Base-by-base conservation (phyloP, 2,113 vertebrate species). In the Ceyx margarethae region DNA sequence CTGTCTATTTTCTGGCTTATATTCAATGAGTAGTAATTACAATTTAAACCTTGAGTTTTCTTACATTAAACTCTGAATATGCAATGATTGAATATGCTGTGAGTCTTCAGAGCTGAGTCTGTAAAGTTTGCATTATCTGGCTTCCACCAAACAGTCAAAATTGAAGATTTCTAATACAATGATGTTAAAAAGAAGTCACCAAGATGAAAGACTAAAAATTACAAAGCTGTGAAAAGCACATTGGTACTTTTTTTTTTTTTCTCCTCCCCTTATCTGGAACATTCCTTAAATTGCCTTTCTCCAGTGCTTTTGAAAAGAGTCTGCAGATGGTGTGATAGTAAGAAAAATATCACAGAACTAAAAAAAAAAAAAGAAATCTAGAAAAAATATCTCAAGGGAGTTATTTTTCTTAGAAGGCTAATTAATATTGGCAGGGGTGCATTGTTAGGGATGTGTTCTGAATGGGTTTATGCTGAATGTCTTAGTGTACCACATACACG, bases 401-500 rank as follows among this genome's bases (percentile, higher is more conserved):
- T 21, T 21, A 17, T 68, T 65, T 87, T 66, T 62, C 37, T 15
- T 73, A 42, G 5, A 69, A 33, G 14, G 2, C 43, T 78, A 37
- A 64, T 81, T 91, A 71, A 56, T 71, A 46, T 33, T 87, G 87
- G 12, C 81, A 83, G 48, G 22, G 33, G 11, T 75, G 26, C 25
- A 22, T 20, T 89, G 19, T 37, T 61, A 60, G 17, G 26, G 33
- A 12, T 81, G 19, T 22, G 13, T 65, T 89, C 58, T 51, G 85
- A 20, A 13, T 46, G 31, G 14, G 8, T 89, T 84, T 67, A 9
- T 50, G 10, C 57, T 87, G 74, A 71, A 31, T 64, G 6, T 50
- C 69, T 81, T 67, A 43, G 33, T 0, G 0, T 54, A 15, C 35
- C 1, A 3, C 18, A 3, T 57, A 13, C 35, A 2, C 13, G 15